Conservation (phyloP, 2,888 invertebrate species). For the Hemithea aestivaria region DNA sequence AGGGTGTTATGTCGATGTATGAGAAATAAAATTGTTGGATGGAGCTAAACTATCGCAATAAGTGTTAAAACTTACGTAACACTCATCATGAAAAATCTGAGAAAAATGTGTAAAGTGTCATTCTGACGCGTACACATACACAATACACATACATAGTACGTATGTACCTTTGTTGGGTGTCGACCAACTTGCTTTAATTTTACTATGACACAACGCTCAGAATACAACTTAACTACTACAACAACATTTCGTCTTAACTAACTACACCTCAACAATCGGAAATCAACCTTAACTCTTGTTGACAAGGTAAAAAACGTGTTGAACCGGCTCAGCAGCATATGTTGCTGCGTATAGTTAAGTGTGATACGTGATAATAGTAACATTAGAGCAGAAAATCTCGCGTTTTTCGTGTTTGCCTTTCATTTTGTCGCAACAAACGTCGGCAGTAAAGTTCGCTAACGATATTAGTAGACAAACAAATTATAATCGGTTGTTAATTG, state of each 20-base stretch:
- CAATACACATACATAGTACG: too few species aligned
- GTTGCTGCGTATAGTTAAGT: conserved; percentile 13
- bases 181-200: too few species aligned
- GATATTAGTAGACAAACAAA: neutral
- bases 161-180: too few species aligned
- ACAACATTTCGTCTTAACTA: conserved; percentile 2
- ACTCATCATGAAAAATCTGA: too few species aligned
- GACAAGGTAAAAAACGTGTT: neutral
- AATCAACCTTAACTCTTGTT: neutral
- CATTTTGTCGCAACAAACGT: neutral
- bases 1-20: too few species aligned
- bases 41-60: too few species aligned
- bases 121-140: too few species aligned
- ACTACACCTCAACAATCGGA: neutral
- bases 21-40: too few species aligned
- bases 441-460: conserved; percentile 1
- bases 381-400: conserved; percentile 34
- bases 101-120: too few species aligned
- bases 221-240: conserved; percentile 2
- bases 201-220: too few species aligned
- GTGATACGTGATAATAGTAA: conserved; percentile 36
- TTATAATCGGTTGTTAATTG: too few species aligned
- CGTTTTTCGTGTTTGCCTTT: conserved; percentile 26
- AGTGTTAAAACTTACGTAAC: too few species aligned
- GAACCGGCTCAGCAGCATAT: neutral